Percentiles rank a stretch among this genome's conserved stretches.
Conservation (phyloP, 2,888 invertebrate genomes). For the Nysson spinosus region DNA sequence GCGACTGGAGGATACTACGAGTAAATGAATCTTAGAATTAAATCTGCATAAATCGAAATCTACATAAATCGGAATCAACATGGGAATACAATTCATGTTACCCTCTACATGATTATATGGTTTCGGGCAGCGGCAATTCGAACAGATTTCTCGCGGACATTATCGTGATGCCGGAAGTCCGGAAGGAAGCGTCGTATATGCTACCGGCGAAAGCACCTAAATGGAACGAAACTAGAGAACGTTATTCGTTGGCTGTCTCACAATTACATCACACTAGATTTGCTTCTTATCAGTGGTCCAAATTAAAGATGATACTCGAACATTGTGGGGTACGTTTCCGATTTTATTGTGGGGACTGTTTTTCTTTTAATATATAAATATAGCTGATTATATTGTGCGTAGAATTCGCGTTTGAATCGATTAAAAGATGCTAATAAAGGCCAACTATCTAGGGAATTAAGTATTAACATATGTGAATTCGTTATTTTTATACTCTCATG, state of each 20-base stretch:
- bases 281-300: slow-evolving; percentile 39
- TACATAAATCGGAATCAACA: not conserved
- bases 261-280: slow-evolving; percentile 48
- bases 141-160: slow-evolving; percentile 43
- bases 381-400: no score
- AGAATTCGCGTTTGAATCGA: no score
- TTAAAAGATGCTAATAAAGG: no score
- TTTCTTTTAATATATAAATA: no score
- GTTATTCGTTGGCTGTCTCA: slow-evolving; percentile 47
- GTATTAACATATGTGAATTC: no score
- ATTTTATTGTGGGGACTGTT: no score
- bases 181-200: slow-evolving; percentile 8
- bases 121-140: no score
- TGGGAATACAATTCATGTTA: no score
- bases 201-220: slow-evolving; percentile 1
- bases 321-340: slow-evolving; percentile 34
- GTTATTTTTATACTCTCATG: no score
- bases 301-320: slow-evolving; percentile 34
- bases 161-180: not conserved
- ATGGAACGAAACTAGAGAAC: slow-evolving; percentile 48
- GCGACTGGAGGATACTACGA: slow-evolving; percentile 54
- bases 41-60: not conserved
- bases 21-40: slow-evolving; percentile 5
- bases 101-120: no score
- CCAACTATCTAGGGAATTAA: no score